Base-by-base conservation (phyloP, 2,113 vertebrate species). In the Microcebus lehilahytsara region DNA sequence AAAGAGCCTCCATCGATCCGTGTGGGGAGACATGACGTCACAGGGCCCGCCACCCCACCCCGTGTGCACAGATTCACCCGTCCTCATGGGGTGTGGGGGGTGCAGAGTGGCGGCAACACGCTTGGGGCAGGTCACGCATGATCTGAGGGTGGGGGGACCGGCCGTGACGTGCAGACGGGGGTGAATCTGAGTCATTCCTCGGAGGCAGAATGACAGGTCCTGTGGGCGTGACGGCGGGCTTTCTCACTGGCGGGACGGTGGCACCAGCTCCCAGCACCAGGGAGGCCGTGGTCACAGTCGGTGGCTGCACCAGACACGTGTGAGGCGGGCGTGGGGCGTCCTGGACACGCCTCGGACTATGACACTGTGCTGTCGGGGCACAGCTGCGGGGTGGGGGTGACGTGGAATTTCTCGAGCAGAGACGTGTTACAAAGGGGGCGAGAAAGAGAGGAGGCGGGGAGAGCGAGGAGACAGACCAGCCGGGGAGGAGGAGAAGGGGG, bases 11-110 rank as follows among this genome's bases (percentile, higher is more conserved):
- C 6, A 0, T 5, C 1, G 0, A 3, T 22, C 23, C 16, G 9
- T 19, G 81, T 51, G 14, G 37, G 80, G n/a, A 9, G 49, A 40
- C 0, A 5, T 3, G 37, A 11, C 0, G 0, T 67, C 3, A 0
- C 0, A 5, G 2, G 8, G 22, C 69, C 0, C 0, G 3, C 42
- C 16, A 6, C 60, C 71, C 30, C 9, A 27, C 0, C 40, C 5
- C 25, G 1, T 0, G 0, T 5, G n/a, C 20, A 3, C 0, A 0
- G 0, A 6, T 6, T 34, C 25, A 12, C 10, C 3, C 12, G 6
- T 56, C 0, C 66, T 81, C 30, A 22, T 2, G 17, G 16, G 1
- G 42, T 42, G 27, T 10, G 69, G 9, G 72, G 20, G 27, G 23
- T 13, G 10, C 17, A 9, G 49, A 7, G 6, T 3, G 5, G 12